Percentiles rank a stretch among this genome's conserved stretches.
phyloP scores from a whole-genome alignment of 2,888 invertebrate genomes.

The Stenoptilia bipunctidactyla region DNA sequence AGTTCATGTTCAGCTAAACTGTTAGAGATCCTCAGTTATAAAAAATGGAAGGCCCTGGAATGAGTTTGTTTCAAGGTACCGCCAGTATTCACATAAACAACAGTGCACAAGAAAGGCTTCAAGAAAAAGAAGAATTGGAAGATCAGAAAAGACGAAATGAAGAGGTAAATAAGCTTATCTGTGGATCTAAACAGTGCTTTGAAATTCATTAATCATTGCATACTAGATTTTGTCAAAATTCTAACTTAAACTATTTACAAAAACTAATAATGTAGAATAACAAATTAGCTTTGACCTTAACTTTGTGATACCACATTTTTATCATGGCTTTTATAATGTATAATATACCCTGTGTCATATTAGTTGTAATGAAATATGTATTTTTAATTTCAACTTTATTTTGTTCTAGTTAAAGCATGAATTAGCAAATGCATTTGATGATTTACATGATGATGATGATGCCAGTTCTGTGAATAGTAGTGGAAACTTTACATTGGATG shows the following conservation, averaged over 20 bases:
- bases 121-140: conserved; percentile 77
- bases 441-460: conserved; percentile 76
- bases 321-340: too few relatives aligned
- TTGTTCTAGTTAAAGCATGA: conserved; percentile 73
- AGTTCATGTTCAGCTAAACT: too few relatives aligned
- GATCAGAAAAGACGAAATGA: conserved; percentile 76
- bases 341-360: not conserved
- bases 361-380: not conserved
- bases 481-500: conserved; percentile 52
- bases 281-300: too few relatives aligned
- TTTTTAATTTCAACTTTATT: conserved; percentile 4
- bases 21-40: not conserved
- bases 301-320: too few relatives aligned
- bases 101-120: conserved; percentile 73
- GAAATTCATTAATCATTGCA: too few relatives aligned
- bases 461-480: conserved; percentile 73
- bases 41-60: conserved; percentile 74
- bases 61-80: conserved; percentile 79
- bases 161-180: conserved; percentile 65
- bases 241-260: too few relatives aligned
- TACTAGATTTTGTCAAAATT: too few relatives aligned
- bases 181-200: too few relatives aligned
- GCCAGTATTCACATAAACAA: conserved; percentile 76
- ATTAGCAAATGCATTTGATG: conserved; percentile 77
- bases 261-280: too few relatives aligned